phyloP scores from a whole-genome alignment of 1,140 invertebrate genomes.

The Lanistes nyassanus region DNA sequence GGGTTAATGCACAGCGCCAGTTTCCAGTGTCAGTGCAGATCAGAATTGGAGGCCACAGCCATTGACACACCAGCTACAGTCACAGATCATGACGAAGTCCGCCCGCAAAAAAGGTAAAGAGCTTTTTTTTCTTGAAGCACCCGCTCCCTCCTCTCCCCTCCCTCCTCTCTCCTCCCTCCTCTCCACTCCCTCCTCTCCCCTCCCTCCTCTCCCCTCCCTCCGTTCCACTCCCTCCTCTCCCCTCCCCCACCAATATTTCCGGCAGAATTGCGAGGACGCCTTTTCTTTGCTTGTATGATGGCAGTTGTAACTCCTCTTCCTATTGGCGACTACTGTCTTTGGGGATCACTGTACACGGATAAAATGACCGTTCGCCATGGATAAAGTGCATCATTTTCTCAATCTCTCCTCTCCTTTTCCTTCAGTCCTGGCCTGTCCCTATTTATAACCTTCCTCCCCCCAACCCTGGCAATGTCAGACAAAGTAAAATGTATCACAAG shows the following conservation, averaged over 20 bases:
- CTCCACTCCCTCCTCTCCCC: neutral
- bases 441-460: neutral
- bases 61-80: neutral
- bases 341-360: too few species aligned
- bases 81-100: neutral
- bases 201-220: neutral
- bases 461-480: too few species aligned
- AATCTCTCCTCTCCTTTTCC: neutral
- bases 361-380: too few species aligned
- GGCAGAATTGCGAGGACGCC: neutral
- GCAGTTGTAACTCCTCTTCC: neutral
- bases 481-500: too few species aligned
- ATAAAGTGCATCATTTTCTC: too few species aligned
- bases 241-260: neutral
- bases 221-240: constrained; percentile 12
- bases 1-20: neutral
- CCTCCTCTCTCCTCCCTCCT: neutral
- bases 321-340: neutral
- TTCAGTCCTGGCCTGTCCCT: neutral
- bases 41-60: neutral
- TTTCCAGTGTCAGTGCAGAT: neutral
- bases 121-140: neutral
- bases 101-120: neutral
- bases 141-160: neutral
- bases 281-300: neutral